A percentile compares a stretch with the other conserved stretches of the same genome.
These are phyloP conservation scores for Hylomyscus alleni DNA, from an alignment of 2,797 vertebrate genomes.

Conservation along the genomic window DNA sequence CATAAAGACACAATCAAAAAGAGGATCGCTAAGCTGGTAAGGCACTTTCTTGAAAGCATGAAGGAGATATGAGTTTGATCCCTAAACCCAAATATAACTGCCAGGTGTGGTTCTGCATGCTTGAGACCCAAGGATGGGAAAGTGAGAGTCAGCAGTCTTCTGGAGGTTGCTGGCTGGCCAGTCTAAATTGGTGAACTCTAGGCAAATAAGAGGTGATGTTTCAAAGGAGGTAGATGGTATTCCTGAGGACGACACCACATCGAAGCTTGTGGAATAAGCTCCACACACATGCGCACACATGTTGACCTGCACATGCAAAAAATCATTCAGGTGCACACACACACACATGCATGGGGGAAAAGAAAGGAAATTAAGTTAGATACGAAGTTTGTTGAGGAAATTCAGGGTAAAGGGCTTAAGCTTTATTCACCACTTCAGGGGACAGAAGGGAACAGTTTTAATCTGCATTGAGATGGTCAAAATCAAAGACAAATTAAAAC, in stretches of 20 bases:
- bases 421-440: constrained; percentile 43
- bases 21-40: background rate
- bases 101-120: background rate
- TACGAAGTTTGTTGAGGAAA: background rate
- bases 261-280: background rate
- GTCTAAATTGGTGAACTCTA: background rate
- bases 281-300: background rate
- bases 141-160: background rate
- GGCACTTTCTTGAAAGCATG: background rate
- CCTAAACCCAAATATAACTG: background rate
- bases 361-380: constrained; percentile 23
- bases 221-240: background rate
- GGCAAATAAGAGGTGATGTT: background rate
- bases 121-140: background rate
- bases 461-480: constrained; percentile 22
- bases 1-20: background rate
- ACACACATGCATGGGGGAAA: background rate
- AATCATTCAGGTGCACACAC: no score
- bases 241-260: background rate
- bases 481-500: constrained; percentile 50
- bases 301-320: background rate
- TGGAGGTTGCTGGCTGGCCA: background rate
- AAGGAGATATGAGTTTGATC: background rate
- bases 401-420: constrained; percentile 1
- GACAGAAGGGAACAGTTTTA: constrained; percentile 50